phyloP scores from a whole-genome alignment of 2,888 invertebrate genomes.

The Amphimallon solstitiale region DNA sequence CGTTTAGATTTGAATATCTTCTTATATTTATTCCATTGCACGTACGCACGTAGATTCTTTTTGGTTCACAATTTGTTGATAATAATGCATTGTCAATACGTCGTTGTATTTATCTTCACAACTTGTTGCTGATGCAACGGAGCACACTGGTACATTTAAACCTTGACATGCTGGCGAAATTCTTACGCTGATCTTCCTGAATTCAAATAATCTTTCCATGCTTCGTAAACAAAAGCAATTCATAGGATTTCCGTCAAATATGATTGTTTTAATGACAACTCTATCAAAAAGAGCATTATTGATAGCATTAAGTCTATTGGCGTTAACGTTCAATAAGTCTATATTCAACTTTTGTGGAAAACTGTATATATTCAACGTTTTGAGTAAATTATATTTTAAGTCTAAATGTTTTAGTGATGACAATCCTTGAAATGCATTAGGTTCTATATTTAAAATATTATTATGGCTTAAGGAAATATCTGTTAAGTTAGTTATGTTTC shows the following conservation, averaged over 20 bases:
- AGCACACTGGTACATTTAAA: constrained; percentile 7
- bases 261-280: background rate
- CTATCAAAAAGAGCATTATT: background rate
- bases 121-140: background rate
- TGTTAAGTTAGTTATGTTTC: constrained; percentile 12
- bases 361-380: constrained; percentile 8
- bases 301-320: constrained; percentile 30
- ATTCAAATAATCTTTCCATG: background rate
- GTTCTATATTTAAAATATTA: constrained; percentile 18
- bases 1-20: too few relatives aligned
- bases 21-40: too few relatives aligned
- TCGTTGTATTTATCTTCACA: constrained; percentile 14
- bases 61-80: background rate
- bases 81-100: constrained; percentile 2
- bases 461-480: constrained; percentile 28
- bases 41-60: constrained; percentile 14
- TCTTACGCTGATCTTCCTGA: background rate
- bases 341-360: constrained; percentile 27
- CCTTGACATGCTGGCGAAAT: constrained; percentile 11
- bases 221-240: constrained; percentile 31
- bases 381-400: constrained; percentile 30
- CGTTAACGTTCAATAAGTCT: constrained; percentile 17
- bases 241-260: constrained; percentile 35
- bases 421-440: constrained; percentile 28
- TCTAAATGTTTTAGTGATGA: constrained; percentile 14